A percentile compares a stretch with the other conserved stretches of the same genome.
phyloP scores from a whole-genome alignment of 2,797 vertebrate genomes.

The Champsocephalus esox region DNA sequence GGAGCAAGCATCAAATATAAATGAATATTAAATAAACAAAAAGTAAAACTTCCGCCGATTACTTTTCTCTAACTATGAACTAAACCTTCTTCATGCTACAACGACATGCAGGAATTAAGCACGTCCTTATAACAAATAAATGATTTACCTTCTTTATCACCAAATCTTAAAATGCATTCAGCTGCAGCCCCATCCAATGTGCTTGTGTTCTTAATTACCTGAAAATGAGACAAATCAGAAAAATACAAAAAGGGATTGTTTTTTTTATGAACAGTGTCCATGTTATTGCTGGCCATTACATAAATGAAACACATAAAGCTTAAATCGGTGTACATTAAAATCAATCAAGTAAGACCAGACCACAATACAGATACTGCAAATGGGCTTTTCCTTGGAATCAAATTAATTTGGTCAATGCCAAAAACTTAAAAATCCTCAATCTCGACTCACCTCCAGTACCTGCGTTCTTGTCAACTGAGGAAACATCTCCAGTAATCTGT shows the following conservation, averaged over 20 bases:
- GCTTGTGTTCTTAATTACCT: slow-evolving; percentile 87
- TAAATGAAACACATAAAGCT: not conserved
- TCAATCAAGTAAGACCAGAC: not conserved
- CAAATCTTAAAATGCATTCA: slow-evolving; percentile 82
- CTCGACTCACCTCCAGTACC: slow-evolving; percentile 80
- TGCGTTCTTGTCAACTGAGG: slow-evolving; percentile 85
- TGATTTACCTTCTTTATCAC: slow-evolving; percentile 83
- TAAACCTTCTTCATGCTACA: not conserved
- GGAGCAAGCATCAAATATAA: not conserved
- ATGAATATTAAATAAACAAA: not conserved
- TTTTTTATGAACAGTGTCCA: not conserved
- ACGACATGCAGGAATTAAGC: not conserved
- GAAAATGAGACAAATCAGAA: slow-evolving; percentile 17
- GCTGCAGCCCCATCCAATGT: slow-evolving; percentile 91
- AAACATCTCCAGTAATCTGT: slow-evolving; percentile 87
- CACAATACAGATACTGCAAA: not conserved
- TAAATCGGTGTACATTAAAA: not conserved
- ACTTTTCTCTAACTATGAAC: not conserved
- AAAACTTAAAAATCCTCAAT: not conserved
- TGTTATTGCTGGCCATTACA: not conserved
- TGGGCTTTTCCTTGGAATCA: not conserved
- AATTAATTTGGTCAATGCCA: not conserved
- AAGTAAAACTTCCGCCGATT: not conserved
- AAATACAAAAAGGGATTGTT: not conserved
- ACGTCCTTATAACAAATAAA: not conserved